A percentile compares a stretch with the other conserved stretches of the same genome.
These are phyloP conservation scores for Subacronicta megacephala DNA, from an alignment of 2,888 invertebrate genomes.

Conservation along the genomic window DNA sequence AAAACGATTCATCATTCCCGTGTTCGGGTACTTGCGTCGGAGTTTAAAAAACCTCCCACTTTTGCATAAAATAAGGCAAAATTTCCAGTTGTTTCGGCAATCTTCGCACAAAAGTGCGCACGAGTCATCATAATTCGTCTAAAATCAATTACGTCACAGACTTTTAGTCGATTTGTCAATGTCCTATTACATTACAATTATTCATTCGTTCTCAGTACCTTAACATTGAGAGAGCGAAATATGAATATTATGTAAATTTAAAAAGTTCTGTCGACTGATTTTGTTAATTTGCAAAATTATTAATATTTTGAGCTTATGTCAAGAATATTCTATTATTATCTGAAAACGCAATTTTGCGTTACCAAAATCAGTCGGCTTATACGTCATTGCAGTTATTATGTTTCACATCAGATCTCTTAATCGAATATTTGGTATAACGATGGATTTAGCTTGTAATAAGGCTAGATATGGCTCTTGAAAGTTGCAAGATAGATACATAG, in stretches of 20 bases:
- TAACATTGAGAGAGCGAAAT: slow-evolving; percentile 33
- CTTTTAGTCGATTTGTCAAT: slow-evolving; percentile 21
- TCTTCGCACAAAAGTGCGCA: slow-evolving; percentile 2
- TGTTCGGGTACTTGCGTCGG: too few relatives aligned
- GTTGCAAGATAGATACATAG: too few relatives aligned
- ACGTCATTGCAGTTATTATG: slow-evolving; percentile 13
- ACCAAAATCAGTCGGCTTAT: slow-evolving; percentile 33
- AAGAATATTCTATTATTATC: slow-evolving; percentile 23
- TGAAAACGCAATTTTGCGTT: slow-evolving; percentile 6
- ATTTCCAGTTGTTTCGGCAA: slow-evolving; percentile 5
- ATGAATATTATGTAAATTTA: slow-evolving; percentile 33
- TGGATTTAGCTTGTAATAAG: slow-evolving; percentile 9
- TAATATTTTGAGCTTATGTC: slow-evolving; percentile 43
- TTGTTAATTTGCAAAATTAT: slow-evolving; percentile 21
- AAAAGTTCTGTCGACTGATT: slow-evolving; percentile 17
- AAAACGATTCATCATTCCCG: slow-evolving; percentile 11
- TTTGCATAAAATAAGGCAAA: not conserved
- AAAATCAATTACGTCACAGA: slow-evolving; percentile 49
- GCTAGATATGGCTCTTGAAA: not conserved
- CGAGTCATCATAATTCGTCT: slow-evolving; percentile 27
- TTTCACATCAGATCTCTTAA: slow-evolving; percentile 51
- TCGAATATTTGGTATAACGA: slow-evolving; percentile 41
- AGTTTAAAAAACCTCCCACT: not conserved
- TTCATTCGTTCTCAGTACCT: slow-evolving; percentile 26
- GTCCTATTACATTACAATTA: slow-evolving; percentile 23